Percentiles rank a stretch among this genome's conserved stretches.
Evolutionary conservation across 1,140 invertebrate species (phyloP).

Genomic region (Ips typographus): DNA sequence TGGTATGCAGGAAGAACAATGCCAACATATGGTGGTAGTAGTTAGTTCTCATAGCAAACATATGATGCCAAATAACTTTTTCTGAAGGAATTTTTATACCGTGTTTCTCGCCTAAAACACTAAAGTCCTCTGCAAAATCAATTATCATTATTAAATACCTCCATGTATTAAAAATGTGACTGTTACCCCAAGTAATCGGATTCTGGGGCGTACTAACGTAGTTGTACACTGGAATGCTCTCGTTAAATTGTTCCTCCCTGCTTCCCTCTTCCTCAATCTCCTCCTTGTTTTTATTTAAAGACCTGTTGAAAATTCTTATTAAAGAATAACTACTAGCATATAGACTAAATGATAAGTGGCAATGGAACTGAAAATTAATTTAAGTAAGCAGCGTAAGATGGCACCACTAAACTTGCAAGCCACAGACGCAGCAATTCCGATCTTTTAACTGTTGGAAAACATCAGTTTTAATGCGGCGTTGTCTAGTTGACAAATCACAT

Average conservation of each 20-base stretch:
- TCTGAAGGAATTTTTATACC: conserved; percentile 38
- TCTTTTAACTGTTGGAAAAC: too few species aligned
- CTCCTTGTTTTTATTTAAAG: conserved; percentile 38
- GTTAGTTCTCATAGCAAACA: conserved; percentile 32
- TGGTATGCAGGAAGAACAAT: conserved; percentile 52
- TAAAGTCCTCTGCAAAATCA: conserved; percentile 38
- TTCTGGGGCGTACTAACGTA: conserved; percentile 39
- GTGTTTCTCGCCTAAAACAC: conserved; percentile 29
- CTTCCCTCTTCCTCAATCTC: conserved; percentile 19
- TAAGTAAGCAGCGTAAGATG: too few species aligned
- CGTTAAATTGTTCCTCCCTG: conserved; percentile 34
- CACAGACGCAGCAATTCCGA: neutral
- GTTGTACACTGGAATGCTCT: conserved; percentile 42
- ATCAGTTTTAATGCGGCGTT: too few species aligned
- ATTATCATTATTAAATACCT: neutral
- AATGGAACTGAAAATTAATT: too few species aligned
- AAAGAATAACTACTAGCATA: neutral
- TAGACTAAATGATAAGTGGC: too few species aligned
- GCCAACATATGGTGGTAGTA: conserved; percentile 27
- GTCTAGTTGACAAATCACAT: too few species aligned
- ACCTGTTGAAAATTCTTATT: conserved; percentile 11
- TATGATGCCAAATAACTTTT: conserved; percentile 34
- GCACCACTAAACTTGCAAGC: too few species aligned
- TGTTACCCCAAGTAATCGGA: conserved; percentile 40
- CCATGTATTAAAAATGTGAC: neutral